These are phyloP conservation scores for Pagetopsis macropterus DNA, from an alignment of 2,797 vertebrate genomes.

Conservation along the genomic window DNA sequence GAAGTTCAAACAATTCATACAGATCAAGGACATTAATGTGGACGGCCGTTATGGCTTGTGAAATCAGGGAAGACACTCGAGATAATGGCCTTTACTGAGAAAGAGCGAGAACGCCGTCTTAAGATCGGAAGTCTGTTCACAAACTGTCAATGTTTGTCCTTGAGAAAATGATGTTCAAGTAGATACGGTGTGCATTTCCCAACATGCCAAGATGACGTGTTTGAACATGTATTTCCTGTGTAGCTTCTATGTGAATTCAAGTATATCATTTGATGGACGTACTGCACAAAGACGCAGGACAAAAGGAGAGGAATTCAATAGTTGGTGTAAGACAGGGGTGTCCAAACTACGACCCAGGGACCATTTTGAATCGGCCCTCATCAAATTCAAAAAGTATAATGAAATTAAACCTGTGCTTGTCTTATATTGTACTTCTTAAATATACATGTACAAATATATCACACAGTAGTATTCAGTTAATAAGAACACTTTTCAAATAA, in stretches of 20 bases:
- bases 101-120: conserved; percentile 2
- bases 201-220: not conserved
- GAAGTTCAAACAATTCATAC: conserved; percentile 64
- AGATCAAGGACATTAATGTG: conserved; percentile 60
- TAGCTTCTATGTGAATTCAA: not conserved
- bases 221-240: not conserved
- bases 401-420: too few relatives aligned
- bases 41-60: conserved; percentile 33
- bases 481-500: too few relatives aligned
- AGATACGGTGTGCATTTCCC: conserved; percentile 17
- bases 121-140: conserved; percentile 16
- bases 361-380: too few relatives aligned
- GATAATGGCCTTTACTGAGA: conserved; percentile 14
- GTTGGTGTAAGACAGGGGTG: not conserved
- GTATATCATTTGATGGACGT: not conserved
- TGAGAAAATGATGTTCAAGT: not conserved
- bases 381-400: too few relatives aligned
- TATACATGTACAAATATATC: too few relatives aligned
- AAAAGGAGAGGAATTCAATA: too few relatives aligned
- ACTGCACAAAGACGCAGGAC: not conserved
- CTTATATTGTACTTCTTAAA: too few relatives aligned
- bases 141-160: conserved; percentile 17
- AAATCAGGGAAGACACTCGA: conserved; percentile 11
- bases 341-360: too few relatives aligned
- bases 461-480: too few relatives aligned